Conservation (phyloP, 2,888 invertebrate genomes). For the Platycnemis pennipes region DNA sequence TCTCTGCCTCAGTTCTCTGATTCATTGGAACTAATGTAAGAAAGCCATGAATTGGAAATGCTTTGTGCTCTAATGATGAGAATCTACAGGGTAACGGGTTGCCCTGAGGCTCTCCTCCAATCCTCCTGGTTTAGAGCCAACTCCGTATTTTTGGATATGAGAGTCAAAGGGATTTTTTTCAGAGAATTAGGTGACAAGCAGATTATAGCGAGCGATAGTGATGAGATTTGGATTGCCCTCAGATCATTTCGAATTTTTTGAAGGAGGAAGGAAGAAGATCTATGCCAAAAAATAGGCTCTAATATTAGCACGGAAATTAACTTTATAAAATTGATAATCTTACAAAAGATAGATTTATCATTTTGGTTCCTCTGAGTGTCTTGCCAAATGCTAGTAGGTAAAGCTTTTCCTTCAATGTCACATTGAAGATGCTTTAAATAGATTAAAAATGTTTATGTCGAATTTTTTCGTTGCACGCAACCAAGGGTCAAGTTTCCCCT, state of each 20-base stretch:
- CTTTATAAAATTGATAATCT: too few relatives aligned
- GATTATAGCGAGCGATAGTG: neutral
- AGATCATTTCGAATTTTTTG: neutral
- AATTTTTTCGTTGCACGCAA: too few relatives aligned
- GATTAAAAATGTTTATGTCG: too few relatives aligned
- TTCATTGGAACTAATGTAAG: neutral
- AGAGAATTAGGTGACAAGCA: neutral
- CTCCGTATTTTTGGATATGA: neutral
- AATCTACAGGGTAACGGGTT: neutral
- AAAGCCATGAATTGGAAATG: neutral
- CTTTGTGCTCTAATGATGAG: neutral
- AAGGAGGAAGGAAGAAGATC: too few relatives aligned
- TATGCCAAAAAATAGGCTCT: too few relatives aligned
- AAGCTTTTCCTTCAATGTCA: too few relatives aligned
- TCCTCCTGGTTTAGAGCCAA: neutral
- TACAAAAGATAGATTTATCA: too few relatives aligned
- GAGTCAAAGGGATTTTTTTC: neutral
- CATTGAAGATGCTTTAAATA: too few relatives aligned
- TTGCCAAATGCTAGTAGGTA: too few relatives aligned
- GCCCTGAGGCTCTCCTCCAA: neutral
- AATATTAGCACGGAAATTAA: too few relatives aligned
- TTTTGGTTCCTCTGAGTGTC: too few relatives aligned
- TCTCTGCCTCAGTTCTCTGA: neutral
- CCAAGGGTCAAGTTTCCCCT: too few relatives aligned
- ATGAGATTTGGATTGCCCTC: neutral